A percentile compares a stretch with the other conserved stretches of the same genome.
Conservation (phyloP, 1,140 invertebrate genomes). For the Zaprionus kolodkinae region DNA sequence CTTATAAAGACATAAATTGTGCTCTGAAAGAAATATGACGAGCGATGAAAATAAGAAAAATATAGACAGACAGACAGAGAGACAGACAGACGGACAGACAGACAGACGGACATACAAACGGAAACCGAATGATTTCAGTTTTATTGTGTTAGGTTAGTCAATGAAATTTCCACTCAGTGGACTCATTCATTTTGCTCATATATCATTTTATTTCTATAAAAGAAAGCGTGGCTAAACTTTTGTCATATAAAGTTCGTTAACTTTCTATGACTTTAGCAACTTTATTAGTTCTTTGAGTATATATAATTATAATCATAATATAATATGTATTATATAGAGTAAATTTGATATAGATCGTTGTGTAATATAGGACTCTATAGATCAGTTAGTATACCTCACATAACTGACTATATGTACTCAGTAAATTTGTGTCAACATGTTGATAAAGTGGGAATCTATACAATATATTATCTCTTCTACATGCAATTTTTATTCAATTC, state of each 20-base stretch:
- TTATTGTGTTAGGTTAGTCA: neutral
- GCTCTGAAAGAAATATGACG: neutral
- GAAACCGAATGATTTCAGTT: neutral
- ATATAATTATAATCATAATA: too few species aligned
- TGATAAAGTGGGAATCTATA: neutral
- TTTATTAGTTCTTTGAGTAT: too few species aligned
- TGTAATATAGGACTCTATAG: too few species aligned
- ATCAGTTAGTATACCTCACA: too few species aligned
- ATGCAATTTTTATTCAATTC: neutral
- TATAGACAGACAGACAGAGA: neutral
- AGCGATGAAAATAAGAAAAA: neutral
- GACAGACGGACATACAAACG: neutral
- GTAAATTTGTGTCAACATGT: neutral
- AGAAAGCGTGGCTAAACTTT: too few species aligned
- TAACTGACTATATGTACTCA: too few species aligned
- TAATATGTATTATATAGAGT: too few species aligned
- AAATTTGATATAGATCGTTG: too few species aligned
- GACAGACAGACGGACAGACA: neutral
- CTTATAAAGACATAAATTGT: constrained; percentile 26
- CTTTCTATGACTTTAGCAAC: too few species aligned
- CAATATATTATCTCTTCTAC: neutral
- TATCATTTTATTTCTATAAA: too few species aligned
- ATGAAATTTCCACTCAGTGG: neutral
- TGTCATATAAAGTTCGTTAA: too few species aligned
- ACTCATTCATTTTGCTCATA: neutral